phyloP scores from a whole-genome alignment of 2,113 vertebrate species.

The Lepus timidus region DNA sequence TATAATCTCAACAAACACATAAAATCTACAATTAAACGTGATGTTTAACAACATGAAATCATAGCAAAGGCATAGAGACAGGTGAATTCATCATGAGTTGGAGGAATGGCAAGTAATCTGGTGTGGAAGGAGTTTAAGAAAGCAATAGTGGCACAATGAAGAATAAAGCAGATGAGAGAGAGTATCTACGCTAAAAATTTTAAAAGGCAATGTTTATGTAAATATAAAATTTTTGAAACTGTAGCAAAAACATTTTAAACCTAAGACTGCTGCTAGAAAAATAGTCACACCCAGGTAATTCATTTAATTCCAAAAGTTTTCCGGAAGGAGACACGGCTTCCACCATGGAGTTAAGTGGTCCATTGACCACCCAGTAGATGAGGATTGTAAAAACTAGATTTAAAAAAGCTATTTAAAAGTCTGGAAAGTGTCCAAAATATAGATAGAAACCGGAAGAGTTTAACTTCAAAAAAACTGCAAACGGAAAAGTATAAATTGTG shows the following conservation, averaged over 20 bases:
- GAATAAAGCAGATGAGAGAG: background rate
- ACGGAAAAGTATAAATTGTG: background rate
- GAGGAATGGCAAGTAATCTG: background rate
- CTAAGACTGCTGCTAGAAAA: background rate
- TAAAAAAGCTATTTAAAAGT: conserved; percentile 30
- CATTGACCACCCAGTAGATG: background rate
- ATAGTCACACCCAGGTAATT: conserved; percentile 21
- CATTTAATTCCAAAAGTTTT: conserved; percentile 24
- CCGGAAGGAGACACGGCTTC: background rate
- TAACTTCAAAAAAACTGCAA: background rate
- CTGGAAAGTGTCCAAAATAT: conserved; percentile 22
- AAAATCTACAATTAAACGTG: background rate
- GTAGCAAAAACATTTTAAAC: conserved; percentile 52
- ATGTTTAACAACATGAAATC: conserved; percentile 2
- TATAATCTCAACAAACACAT: background rate
- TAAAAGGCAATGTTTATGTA: conserved; percentile 18
- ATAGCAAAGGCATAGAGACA: background rate
- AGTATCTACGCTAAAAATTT: background rate
- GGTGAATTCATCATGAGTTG: background rate
- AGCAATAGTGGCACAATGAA: background rate
- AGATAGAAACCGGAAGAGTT: background rate
- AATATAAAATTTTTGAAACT: conserved; percentile 32
- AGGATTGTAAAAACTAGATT: conserved; percentile 48
- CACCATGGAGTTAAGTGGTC: background rate
- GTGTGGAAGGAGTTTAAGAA: background rate